Evolutionary conservation across 2,113 vertebrate genomes (phyloP).

Genomic region (Meleagris gallopavo): DNA sequence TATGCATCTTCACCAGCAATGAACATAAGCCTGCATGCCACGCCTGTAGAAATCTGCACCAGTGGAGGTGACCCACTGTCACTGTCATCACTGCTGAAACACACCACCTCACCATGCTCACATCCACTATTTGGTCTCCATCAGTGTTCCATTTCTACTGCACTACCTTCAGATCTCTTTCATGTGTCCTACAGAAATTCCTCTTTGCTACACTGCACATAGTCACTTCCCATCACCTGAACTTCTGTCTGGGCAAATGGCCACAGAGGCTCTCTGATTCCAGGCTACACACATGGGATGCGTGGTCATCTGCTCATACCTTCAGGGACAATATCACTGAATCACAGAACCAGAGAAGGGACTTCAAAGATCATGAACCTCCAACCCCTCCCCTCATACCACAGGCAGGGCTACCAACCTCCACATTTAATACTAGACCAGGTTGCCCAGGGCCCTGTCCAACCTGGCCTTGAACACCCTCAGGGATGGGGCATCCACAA

Average conservation of each 20-base stretch:
- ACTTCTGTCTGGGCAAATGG: neutral
- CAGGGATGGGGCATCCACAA: no score
- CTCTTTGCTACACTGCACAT: neutral
- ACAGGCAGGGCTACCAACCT: no score
- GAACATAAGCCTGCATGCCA: no score
- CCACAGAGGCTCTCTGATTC: neutral
- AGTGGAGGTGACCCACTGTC: neutral
- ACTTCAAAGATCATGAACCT: no score
- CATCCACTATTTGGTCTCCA: neutral
- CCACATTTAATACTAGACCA: no score
- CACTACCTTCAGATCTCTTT: neutral
- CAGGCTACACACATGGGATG: fast-evolving
- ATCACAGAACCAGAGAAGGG: no score
- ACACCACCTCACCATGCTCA: neutral
- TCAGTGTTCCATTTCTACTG: neutral
- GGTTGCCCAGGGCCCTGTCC: no score
- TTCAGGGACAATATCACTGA: neutral
- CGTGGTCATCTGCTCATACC: neutral
- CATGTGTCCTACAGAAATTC: fast-evolving
- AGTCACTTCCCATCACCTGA: neutral
- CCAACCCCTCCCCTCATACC: no score
- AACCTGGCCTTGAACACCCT: no score
- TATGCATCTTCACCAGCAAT: neutral
- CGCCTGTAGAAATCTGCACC: neutral
- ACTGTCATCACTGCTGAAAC: neutral